Evolutionary conservation across 2,888 invertebrate species (phyloP).

Genomic region (Eupeodes luniger): DNA sequence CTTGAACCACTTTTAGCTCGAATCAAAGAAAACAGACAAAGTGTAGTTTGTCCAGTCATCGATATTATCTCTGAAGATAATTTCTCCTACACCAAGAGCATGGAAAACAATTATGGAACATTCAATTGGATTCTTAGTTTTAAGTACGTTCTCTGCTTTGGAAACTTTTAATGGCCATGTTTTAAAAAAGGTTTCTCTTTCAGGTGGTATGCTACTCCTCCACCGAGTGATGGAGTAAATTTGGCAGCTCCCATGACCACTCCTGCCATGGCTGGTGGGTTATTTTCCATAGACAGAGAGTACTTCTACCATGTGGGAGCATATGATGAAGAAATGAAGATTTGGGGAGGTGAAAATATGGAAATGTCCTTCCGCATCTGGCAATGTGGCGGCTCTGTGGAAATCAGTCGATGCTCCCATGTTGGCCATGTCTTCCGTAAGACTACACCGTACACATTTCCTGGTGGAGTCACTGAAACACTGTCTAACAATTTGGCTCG

Average conservation of each 20-base stretch:
- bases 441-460: conserved; percentile 97
- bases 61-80: conserved; percentile 98
- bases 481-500: conserved; percentile 95
- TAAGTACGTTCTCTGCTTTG: conserved; percentile 78
- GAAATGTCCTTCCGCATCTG: conserved; percentile 98
- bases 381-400: conserved; percentile 96
- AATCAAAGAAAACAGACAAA: conserved; percentile 81
- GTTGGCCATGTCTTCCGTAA: conserved; percentile 97
- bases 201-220: conserved; percentile 51
- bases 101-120: conserved; percentile 98
- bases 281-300: conserved; percentile 92
- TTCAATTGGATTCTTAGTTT: conserved; percentile 99
- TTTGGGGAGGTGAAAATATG: conserved; percentile 99
- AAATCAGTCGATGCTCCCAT: conserved; percentile 96
- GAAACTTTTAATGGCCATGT: background rate
- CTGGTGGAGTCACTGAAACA: conserved; percentile 92
- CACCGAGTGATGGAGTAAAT: conserved; percentile 85
- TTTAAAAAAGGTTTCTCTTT: background rate
- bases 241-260: conserved; percentile 90
- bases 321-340: conserved; percentile 96
- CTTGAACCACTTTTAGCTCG: conserved; percentile 89
- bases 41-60: conserved; percentile 89
- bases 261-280: conserved; percentile 96
- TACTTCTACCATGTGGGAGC: conserved; percentile 95
- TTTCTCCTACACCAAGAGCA: conserved; percentile 95